Base-by-base conservation (phyloP, 2,888 invertebrate species). In the Electrophaes corylata region DNA sequence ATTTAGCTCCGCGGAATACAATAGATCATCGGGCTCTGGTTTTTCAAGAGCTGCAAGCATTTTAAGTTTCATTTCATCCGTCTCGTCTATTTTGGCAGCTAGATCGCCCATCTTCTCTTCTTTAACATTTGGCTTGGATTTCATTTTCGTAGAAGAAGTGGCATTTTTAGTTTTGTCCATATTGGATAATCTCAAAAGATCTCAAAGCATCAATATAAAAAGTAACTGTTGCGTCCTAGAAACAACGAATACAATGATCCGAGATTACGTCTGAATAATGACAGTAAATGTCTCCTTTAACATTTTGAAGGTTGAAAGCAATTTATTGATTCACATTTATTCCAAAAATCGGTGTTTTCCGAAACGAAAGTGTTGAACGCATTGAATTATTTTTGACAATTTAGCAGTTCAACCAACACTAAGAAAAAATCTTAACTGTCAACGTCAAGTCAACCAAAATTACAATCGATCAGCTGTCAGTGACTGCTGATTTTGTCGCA, bases 1-100 rank as follows among this genome's bases (percentile, higher is more conserved):
- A 76, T 94, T 94, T n/a, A 94, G 71, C 74, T 94, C 94, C 35
- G 93, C 86, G 0, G 94, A 94, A 74, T 93, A 94, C 35, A 93
- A 71, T 26, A 91, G 73, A 72, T 93, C 91, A 11, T 90, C 88
- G 10, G 88, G 72, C 3, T 87, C 86, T 0, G 86, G 81, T 35
- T 83, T 85, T 14, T 83, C 86, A 11, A 88, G 66, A 4, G 76
- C 79, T 5, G 79, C 84, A 12, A 91, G 67, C 86, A 91, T 86
- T 78, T 89, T 91, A 0, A 91, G 65, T 65, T 91, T 91, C 89
- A 91, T 91, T 69, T 91, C 91, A 57, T 91, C 91, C 0, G 90
- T 91, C 69, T 90, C 90, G 16, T 91, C 91, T n/a, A 91, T 86
- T 81, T 91, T 91, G 26, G 64, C 66, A 0, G 86, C 80, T 53